A percentile compares a stretch with the other conserved stretches of the same genome.
phyloP scores from a whole-genome alignment of 2,113 vertebrate genomes.

The Archilochus colubris region DNA sequence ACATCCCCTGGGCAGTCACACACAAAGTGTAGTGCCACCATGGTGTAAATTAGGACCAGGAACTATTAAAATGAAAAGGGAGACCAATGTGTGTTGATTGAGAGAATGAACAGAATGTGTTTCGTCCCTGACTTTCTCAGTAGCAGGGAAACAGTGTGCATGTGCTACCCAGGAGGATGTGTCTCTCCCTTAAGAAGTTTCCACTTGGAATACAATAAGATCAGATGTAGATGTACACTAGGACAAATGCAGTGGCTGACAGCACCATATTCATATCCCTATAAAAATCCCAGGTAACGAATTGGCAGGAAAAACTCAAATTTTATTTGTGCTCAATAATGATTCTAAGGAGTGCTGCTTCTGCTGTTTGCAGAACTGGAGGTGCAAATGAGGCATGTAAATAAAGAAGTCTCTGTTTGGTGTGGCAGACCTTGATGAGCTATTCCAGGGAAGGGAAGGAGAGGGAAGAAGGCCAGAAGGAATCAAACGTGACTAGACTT shows the following conservation, averaged over 20 bases:
- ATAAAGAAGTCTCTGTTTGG: neutral
- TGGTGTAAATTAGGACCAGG: neutral
- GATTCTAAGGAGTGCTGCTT: neutral
- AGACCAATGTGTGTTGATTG: neutral
- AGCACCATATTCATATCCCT: neutral
- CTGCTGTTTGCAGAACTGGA: neutral
- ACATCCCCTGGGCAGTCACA: rapidly evolving
- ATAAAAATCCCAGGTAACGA: neutral
- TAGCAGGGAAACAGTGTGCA: neutral
- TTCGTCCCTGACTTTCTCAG: neutral
- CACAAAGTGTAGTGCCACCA: no score
- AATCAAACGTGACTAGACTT: neutral
- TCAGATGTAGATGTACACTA: neutral
- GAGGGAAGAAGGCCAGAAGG: neutral
- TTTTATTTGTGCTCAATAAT: neutral
- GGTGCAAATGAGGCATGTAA: neutral
- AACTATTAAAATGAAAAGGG: neutral
- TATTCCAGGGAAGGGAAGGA: neutral
- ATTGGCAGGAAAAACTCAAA: neutral
- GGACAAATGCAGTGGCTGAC: neutral
- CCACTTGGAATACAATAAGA: neutral
- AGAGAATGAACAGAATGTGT: neutral
- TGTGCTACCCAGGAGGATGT: neutral
- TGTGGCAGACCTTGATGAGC: neutral
- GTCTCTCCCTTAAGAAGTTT: neutral